Conservation (phyloP, 2,113 vertebrate species). For the Oryzias curvinotus region DNA sequence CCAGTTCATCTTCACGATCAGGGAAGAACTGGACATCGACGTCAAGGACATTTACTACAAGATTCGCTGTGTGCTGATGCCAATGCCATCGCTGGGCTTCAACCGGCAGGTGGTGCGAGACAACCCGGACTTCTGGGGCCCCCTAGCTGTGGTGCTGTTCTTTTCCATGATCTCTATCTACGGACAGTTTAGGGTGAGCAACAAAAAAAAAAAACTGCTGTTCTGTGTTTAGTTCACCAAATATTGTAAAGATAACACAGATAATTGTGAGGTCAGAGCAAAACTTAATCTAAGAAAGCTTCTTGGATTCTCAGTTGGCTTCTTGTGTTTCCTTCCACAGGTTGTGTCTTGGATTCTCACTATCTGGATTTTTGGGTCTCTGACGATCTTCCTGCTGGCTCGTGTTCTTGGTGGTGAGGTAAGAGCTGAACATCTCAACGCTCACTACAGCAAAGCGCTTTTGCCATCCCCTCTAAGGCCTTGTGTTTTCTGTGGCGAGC, state of each 20-base stretch:
- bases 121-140: conserved; percentile 99
- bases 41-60: conserved; percentile 99
- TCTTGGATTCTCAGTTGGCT: not conserved
- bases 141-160: conserved; percentile 93
- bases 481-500: conserved; percentile 10
- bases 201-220: not conserved
- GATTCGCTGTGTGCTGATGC: conserved; percentile 97
- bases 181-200: conserved; percentile 94
- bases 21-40: conserved; percentile 96
- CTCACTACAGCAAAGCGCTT: no score
- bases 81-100: conserved; percentile 96
- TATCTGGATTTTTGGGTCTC: conserved; percentile 98
- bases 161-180: conserved; percentile 99
- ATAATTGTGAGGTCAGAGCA: not conserved
- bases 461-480: not conserved
- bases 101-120: conserved; percentile 98
- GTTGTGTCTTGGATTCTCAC: conserved; percentile 99
- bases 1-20: conserved; percentile 49
- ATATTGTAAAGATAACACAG: no score
- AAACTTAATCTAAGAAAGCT: not conserved
- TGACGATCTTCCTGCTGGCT: conserved; percentile 96
- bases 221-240: not conserved
- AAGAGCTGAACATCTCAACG: conserved; percentile 43
- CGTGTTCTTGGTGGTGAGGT: conserved; percentile 98
- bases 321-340: conserved; percentile 57